Base-by-base conservation (phyloP, 2,113 vertebrate species). In the Tiliqua scincoides region DNA sequence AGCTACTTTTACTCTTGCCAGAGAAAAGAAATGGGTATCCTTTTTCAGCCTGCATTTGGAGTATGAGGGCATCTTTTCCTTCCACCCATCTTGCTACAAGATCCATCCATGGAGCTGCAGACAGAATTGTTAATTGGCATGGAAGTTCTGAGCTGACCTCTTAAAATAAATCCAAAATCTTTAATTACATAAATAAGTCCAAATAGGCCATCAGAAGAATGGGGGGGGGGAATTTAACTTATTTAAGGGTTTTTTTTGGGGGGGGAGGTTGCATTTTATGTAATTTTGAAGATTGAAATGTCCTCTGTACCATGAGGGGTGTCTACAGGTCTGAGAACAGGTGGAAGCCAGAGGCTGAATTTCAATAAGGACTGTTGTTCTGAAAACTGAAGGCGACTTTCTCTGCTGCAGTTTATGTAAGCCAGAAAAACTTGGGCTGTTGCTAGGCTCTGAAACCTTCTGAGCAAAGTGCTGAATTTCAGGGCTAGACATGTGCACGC, bases 341-440 rank as follows among this genome's bases (percentile, higher is more conserved):
- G n/a, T 82, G 81, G 32, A 37, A 59, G 1, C 12, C 10, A 52
- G 67, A n/a, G 4, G 30, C 54, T 79, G 59, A 14, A 3, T 76
- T 84, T 54, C 65, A 86, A 79, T 74, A 35, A 2, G 70, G 87
- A 61, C 87, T 83, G 52, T 40, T 75, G 89, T 87, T 30, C 32
- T 37, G 80, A 61, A 81, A 88, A 20, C 62, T 85, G 14, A 73
- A 78, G 75, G 79, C 78, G 75, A 70, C 81, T 93, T 92, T 91
- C 79, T 94, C 27, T n/a, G 76, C 83, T 89, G 76, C 79, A 83
- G 89, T 85, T 43, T 89, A 82, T 82, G 67, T 54, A 77, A 77
- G 57, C 7, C 43, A 79, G n/a, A 37, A 40, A 83, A 35, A 70
- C 54, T 89, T 89, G 83, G 92, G 79, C 63, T 62, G 65, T 82